phyloP scores from a whole-genome alignment of 2,113 vertebrate species.

The Ameiurus melas region DNA sequence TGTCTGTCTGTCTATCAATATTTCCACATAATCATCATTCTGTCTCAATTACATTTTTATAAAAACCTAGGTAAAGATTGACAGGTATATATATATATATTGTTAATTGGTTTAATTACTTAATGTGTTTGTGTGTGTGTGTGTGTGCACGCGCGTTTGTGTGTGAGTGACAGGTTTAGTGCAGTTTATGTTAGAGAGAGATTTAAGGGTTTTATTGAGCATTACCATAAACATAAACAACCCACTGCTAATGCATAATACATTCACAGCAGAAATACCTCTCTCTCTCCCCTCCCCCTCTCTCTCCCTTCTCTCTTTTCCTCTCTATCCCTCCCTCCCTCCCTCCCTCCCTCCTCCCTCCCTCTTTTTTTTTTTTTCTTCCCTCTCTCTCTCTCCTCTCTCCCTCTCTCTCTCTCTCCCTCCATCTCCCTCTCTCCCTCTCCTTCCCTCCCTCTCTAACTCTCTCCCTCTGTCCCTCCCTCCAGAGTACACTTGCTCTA shows the following conservation, averaged over 20 bases:
- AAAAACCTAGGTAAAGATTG: background rate
- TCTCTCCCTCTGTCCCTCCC: conserved; percentile 23
- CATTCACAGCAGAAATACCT: background rate
- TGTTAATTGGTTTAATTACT: background rate
- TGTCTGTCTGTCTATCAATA: background rate
- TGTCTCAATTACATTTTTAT: background rate
- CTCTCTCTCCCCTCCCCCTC: too few relatives aligned
- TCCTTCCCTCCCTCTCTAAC: background rate
- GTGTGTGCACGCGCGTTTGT: background rate
- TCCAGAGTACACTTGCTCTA: conserved; percentile 52
- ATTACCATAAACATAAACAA: conserved; percentile 11
- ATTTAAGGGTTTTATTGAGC: conserved; percentile 10
- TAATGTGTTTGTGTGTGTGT: background rate
- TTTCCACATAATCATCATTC: background rate
- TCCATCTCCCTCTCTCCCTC: background rate
- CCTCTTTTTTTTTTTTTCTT: conserved; percentile 25
- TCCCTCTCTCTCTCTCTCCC: background rate
- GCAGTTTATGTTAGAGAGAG: background rate
- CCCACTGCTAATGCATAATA: background rate
- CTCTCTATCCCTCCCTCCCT: background rate
- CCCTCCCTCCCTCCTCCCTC: background rate
- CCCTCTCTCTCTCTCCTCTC: background rate
- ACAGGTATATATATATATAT: background rate
- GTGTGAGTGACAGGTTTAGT: background rate
- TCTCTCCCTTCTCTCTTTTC: background rate